These are phyloP conservation scores for Rutpela maculata DNA, from an alignment of 2,888 invertebrate species.

Conservation along the genomic window DNA sequence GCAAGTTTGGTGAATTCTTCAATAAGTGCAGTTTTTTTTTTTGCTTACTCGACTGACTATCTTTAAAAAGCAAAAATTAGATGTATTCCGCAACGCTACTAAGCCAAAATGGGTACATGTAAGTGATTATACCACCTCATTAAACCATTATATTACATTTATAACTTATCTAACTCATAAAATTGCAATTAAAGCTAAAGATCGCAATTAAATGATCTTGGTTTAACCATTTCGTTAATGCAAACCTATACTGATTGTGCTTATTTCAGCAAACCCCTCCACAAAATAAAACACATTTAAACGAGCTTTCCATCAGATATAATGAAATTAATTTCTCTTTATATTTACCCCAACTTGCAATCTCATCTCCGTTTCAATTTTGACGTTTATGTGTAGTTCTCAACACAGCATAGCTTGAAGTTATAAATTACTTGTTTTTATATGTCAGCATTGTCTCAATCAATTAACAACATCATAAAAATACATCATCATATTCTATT, in stretches of 20 bases:
- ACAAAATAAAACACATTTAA: slow-evolving; percentile 7
- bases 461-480: neutral
- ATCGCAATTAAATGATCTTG: neutral
- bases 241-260: neutral
- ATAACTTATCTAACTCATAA: no score
- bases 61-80: no score
- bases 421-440: slow-evolving; percentile 3
- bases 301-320: slow-evolving; percentile 10
- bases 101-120: no score
- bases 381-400: neutral
- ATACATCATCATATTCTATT: neutral
- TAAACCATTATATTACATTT: no score
- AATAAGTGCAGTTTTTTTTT: no score
- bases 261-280: neutral
- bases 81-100: no score
- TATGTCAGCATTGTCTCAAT: neutral
- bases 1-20: no score
- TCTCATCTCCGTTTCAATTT: slow-evolving; percentile 11
- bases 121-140: no score
- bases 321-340: slow-evolving; percentile 14
- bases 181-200: no score
- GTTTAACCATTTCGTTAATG: neutral
- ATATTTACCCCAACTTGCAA: slow-evolving; percentile 3
- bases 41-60: no score
- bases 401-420: neutral